phyloP scores from a whole-genome alignment of 1,140 invertebrate genomes.

The Myzus persicae region DNA sequence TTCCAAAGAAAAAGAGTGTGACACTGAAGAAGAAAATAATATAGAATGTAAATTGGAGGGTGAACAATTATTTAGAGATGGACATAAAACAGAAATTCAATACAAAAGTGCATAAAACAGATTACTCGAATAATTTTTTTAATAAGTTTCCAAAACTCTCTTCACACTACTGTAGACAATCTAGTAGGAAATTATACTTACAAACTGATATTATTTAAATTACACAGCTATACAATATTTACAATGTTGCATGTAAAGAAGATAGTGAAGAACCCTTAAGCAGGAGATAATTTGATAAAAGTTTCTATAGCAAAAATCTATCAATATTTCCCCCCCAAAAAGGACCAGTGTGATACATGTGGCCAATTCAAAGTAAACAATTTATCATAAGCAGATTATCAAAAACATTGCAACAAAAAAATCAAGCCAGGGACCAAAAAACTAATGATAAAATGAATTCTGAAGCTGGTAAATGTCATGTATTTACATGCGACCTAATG shows the following conservation, averaged over 20 bases:
- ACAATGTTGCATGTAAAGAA: not conserved
- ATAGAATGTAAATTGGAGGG: not conserved
- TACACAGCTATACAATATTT: not conserved
- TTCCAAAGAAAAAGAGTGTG: not conserved
- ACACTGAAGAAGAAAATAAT: not conserved
- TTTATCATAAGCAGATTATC: not conserved
- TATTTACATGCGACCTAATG: not conserved
- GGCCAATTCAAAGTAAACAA: not conserved
- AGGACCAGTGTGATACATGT: not conserved
- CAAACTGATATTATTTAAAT: not conserved
- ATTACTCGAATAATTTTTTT: not conserved
- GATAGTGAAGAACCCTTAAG: not conserved
- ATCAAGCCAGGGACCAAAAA: not conserved
- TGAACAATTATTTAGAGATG: not conserved
- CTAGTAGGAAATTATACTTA: not conserved
- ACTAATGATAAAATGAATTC: not conserved
- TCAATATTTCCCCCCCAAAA: not conserved
- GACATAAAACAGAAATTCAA: not conserved
- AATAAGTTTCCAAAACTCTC: not conserved
- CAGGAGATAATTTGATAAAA: not conserved
- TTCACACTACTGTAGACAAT: not conserved
- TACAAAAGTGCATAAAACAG: not conserved
- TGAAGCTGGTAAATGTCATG: not conserved
- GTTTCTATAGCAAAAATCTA: not conserved
- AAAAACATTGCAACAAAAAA: conserved; percentile 15